Base-by-base conservation (phyloP, 2,888 invertebrate species). In the Hydrotaea diabolus region DNA sequence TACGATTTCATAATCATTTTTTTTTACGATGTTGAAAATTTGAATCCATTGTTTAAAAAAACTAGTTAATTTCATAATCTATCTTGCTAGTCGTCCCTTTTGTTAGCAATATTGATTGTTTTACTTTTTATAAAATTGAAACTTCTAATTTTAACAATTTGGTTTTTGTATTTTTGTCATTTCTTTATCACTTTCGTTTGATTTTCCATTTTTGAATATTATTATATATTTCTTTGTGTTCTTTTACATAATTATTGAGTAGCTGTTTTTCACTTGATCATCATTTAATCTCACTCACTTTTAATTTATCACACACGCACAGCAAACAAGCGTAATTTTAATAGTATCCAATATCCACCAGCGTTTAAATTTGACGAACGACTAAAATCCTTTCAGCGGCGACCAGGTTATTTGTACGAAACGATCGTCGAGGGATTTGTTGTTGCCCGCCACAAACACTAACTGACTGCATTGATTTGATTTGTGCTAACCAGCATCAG, bases 381-480 rank as follows among this genome's bases (percentile, higher is more conserved):
- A 69, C 69, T 69, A 43, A 69, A 46, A 46, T 69, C 69, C 69
- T 69, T 69, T 69, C 46, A 69, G 46, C 13, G 13, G 21, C 46
- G 23, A 13, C 15, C 69, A 69, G 21, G 43, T 23, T 69, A 69
- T 69, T 69, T 69, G 69, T 69, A 69, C 17, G 15, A 69, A 69
- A 43, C 1, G 1, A n/a, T 21, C 23, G 46, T 31, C 19, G 9
- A 66, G 43, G 69, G 19, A 69, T 43, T 69, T 69, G 69, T 69
- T 69, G 43, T 69, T 69, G 69, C 21, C 7, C 43, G 43, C 21
- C 39, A 69, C 31, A 31, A 2, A 31, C 31, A 17, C 43, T 15
- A 11, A 23, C 23, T 9, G 19, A 69, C 69, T 69, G 69, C 69
- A 69, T 69, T 69, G 21, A 69, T 69, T 69, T 66, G 19, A 43